These are phyloP conservation scores for Spodoptera littoralis DNA, from an alignment of 2,888 invertebrate species.

Conservation along the genomic window DNA sequence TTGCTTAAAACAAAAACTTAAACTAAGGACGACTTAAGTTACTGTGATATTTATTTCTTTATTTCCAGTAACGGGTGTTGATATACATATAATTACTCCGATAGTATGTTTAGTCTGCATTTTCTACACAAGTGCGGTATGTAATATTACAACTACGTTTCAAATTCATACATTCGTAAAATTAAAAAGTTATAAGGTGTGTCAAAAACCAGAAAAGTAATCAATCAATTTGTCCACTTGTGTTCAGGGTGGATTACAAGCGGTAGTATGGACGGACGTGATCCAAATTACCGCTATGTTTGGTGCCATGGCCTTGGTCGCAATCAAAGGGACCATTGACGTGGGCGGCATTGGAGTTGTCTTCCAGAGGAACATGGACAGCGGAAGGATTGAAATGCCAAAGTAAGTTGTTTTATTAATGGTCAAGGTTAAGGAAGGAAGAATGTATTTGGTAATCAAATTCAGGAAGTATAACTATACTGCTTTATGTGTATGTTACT, in stretches of 20 bases:
- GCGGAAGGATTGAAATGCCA: slow-evolving; percentile 91
- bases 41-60: slow-evolving; percentile 58
- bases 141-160: slow-evolving; percentile 62
- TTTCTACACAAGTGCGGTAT: slow-evolving; percentile 95
- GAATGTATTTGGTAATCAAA: no score
- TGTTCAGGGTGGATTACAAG: slow-evolving; percentile 92
- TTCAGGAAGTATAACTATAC: no score
- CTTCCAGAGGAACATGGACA: slow-evolving; percentile 90
- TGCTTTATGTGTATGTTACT: no score
- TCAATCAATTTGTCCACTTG: slow-evolving; percentile 23
- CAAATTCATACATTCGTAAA: not conserved
- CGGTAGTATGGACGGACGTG: slow-evolving; percentile 95
- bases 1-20: no score
- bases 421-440: no score
- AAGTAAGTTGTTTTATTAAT: slow-evolving; percentile 82
- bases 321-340: slow-evolving; percentile 92
- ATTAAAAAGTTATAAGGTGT: no score
- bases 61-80: slow-evolving; percentile 94
- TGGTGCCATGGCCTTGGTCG: slow-evolving; percentile 92
- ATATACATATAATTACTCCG: slow-evolving; percentile 94
- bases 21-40: not conserved
- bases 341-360: slow-evolving; percentile 91
- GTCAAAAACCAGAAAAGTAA: not conserved
- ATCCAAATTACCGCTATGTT: slow-evolving; percentile 94
- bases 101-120: slow-evolving; percentile 95